These are phyloP conservation scores for Berghia stephanieae DNA, from an alignment of 1,140 invertebrate species.

Conservation along the genomic window DNA sequence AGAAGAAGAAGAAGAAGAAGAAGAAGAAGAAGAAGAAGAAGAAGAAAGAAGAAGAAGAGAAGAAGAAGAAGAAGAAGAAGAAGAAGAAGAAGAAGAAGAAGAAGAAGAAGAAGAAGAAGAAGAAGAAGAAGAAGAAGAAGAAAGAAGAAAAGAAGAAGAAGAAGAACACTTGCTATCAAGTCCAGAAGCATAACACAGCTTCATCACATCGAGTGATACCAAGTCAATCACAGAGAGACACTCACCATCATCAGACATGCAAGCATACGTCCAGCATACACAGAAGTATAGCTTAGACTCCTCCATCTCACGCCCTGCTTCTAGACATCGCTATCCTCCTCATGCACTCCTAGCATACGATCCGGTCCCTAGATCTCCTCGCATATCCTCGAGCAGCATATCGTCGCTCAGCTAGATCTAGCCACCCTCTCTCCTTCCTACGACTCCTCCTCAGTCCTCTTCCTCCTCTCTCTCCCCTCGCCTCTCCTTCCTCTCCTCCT, in stretches of 20 bases:
- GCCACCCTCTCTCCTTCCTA: no score
- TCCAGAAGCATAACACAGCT: background rate
- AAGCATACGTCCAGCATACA: no score
- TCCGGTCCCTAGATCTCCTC: no score
- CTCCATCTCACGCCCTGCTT: background rate
- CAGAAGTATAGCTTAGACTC: background rate
- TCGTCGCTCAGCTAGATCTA: no score
- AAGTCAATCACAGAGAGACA: no score
- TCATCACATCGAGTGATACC: background rate
- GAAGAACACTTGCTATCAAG: slow-evolving; percentile 9
- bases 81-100: slow-evolving; percentile 14
- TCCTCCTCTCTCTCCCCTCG: no score
- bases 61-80: slow-evolving; percentile 15
- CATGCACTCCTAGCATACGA: no score
- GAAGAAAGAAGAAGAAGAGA: background rate
- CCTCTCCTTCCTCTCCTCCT: no score
- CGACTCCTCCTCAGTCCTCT: no score
- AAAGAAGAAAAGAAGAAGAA: background rate
- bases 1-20: slow-evolving; percentile 13
- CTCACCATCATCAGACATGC: no score
- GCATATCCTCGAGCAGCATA: no score
- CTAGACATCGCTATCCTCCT: background rate
- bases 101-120: slow-evolving; percentile 1
- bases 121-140: slow-evolving; percentile 17
- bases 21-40: slow-evolving; percentile 11